These are phyloP conservation scores for Pagrus major DNA, from an alignment of 2,113 vertebrate species.

Conservation along the genomic window DNA sequence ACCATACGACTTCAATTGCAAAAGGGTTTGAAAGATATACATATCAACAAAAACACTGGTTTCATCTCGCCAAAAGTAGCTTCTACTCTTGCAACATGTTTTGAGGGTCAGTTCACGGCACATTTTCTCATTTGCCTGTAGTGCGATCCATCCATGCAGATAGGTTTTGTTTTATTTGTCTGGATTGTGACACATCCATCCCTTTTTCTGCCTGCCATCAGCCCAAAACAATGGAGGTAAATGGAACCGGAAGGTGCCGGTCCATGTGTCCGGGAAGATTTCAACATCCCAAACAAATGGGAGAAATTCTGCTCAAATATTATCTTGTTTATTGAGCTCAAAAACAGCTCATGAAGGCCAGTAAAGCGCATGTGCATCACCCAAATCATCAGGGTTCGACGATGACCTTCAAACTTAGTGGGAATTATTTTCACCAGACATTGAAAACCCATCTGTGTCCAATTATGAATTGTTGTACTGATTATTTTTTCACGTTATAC, in stretches of 20 bases:
- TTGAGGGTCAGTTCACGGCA: slow-evolving; percentile 7
- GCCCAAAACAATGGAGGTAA: not conserved
- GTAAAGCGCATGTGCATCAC: too few species aligned
- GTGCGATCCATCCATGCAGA: not conserved
- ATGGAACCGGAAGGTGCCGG: too few species aligned
- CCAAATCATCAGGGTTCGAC: too few species aligned
- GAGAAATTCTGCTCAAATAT: too few species aligned
- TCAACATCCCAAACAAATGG: too few species aligned
- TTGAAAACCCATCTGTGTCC: too few species aligned
- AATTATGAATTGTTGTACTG: too few species aligned
- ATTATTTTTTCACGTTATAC: too few species aligned
- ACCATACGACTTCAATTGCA: slow-evolving; percentile 23
- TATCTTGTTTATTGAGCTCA: too few species aligned
- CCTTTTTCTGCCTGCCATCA: not conserved
- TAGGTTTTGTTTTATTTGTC: not conserved
- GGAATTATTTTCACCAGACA: too few species aligned
- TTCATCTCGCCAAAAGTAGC: slow-evolving; percentile 16
- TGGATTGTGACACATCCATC: not conserved
- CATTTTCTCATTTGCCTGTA: slow-evolving; percentile 1
- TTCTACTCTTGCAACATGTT: not conserved
- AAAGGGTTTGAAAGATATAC: slow-evolving; percentile 10
- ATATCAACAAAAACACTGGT: slow-evolving; percentile 10
- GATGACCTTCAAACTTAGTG: too few species aligned
- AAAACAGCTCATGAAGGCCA: too few species aligned
- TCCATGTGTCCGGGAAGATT: not conserved